Base-by-base conservation (phyloP, 2,113 vertebrate genomes). In the Anoura caudifer region DNA sequence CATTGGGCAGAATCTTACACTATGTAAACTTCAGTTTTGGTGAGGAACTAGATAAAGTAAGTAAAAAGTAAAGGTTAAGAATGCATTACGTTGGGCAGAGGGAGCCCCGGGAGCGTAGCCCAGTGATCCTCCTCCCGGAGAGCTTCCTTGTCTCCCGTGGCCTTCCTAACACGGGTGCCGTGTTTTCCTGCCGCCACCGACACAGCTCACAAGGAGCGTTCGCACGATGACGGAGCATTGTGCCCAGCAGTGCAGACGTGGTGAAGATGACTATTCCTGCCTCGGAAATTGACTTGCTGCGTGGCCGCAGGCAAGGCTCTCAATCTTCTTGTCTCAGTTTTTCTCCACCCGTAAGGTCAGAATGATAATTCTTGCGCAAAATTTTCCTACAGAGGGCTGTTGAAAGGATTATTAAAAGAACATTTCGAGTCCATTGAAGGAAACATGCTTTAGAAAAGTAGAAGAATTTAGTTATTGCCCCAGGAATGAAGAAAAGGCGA, bases 371-470 rank as follows among this genome's bases (percentile, higher is more conserved):
- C 67, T 95, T 92, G n/a, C 22, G 79, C 56, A 31, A 59, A 87
- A 79, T 59, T 89, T 95, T 65, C 50, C 43, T 94, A 93, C 61
- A 93, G 63, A 95, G 13, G 11, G 36, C 43, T 84, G 47, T 31
- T 52, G 85, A n/a, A 90, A 86, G 28, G 47, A 86, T 86, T 94
- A 91, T 92, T 94, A 88, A 97, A 94, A 96, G 88, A 95, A 81
- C 31, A 94, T n/a, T 84, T 88, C 75, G 33, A 87, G 43, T 26
- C 43, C 24, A 47, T 19, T 81, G 61, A 26, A 79, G 4, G 41
- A 90, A 59, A 84, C 81, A 36, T 45, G 15, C 24, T 76, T 93
- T 92, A 38, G 77, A 67, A 73, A 94, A 59, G 56, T 91, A 90
- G 65, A 82, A 72, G 76, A 92, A 73, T 45, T 82, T 80, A 54